phyloP scores from a whole-genome alignment of 2,113 vertebrate species.

The Danionella cerebrum region DNA sequence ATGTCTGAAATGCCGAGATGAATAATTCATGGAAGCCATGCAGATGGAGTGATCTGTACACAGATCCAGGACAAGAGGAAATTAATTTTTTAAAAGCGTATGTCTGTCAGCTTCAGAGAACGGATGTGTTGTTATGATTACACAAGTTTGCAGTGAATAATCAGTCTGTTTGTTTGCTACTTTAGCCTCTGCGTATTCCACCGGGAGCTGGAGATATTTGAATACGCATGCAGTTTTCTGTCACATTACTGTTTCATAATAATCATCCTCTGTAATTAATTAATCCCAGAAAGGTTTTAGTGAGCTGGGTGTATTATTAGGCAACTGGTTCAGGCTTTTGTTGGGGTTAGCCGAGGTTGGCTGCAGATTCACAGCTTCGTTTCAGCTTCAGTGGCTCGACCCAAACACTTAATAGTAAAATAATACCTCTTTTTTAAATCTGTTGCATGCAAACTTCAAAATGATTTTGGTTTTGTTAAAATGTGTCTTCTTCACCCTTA shows the following conservation, averaged over 20 bases:
- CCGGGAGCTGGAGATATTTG: background rate
- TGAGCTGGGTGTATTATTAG: background rate
- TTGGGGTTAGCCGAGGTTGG: too few species aligned
- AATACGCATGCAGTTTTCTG: background rate
- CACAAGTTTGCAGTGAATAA: slow-evolving; percentile 58
- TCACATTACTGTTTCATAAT: background rate
- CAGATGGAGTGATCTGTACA: slow-evolving; percentile 65
- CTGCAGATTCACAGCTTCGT: too few species aligned
- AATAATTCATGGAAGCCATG: slow-evolving; percentile 61
- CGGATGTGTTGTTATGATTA: slow-evolving; percentile 48
- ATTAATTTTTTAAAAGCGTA: slow-evolving; percentile 63
- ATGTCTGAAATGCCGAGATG: slow-evolving; percentile 65
- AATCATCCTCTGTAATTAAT: background rate
- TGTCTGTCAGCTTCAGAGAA: slow-evolving; percentile 55
- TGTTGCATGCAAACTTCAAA: too few species aligned
- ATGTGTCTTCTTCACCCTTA: too few species aligned
- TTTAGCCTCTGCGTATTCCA: slow-evolving; percentile 24
- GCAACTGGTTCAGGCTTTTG: background rate
- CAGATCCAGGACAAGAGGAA: slow-evolving; percentile 68
- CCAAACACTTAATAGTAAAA: too few species aligned
- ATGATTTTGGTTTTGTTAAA: too few species aligned
- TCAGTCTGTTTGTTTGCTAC: slow-evolving; percentile 46
- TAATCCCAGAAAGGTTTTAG: slow-evolving; percentile 6
- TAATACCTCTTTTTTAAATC: too few species aligned
- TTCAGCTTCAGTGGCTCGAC: too few species aligned